Evolutionary conservation across 2,113 vertebrate genomes (phyloP), one percentile per base, ranked within the genome.

Genomic region (Cyanocitta stelleri): DNA sequence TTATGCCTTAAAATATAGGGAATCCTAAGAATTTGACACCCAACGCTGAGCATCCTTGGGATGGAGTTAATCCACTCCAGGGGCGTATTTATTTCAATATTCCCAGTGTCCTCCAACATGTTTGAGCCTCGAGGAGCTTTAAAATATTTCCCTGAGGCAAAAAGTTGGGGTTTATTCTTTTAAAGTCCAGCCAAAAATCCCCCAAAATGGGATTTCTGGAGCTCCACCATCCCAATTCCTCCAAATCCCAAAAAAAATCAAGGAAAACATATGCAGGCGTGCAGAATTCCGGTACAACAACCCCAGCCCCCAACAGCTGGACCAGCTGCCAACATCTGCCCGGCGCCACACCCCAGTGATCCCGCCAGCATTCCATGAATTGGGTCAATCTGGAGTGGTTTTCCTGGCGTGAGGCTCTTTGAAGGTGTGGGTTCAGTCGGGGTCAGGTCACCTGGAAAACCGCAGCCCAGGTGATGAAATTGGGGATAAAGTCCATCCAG

Each of bases 311-410:
- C 0, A n/a, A 51, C 39, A 66, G 71, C 78, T 56, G 78, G 52
- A 23, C 18, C 52, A 46, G 32, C 68, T 48, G 69, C 10, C 83
- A 75, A 83, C 89, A 79, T 85, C 79, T 92, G 79, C 66, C 46
- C 0, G 0, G 44, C 1, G 0, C 27, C 12, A 1, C 41, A 4
- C 5, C 71, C 56, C 5, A 0, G 12, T 19, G 51, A 89, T 80
- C 48, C 72, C 2, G 0, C 20, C 16, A 52, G 30, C 4, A 1
- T 7, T 4, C 51, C 6, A 10, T 6, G 26, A 61, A 80, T 0
- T 4, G 59, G 79, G 67, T 72, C 86, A 81, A 35, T 59, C 12
- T 1, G 0, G 3, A 3, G 6, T 0, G 6, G 5, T 72, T 80
- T 41, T 21, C 26, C 10, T 2, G 2, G 26, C 2, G 0, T 1